phyloP scores from a whole-genome alignment of 2,888 invertebrate species.

The Meghimatium bilineatum region DNA sequence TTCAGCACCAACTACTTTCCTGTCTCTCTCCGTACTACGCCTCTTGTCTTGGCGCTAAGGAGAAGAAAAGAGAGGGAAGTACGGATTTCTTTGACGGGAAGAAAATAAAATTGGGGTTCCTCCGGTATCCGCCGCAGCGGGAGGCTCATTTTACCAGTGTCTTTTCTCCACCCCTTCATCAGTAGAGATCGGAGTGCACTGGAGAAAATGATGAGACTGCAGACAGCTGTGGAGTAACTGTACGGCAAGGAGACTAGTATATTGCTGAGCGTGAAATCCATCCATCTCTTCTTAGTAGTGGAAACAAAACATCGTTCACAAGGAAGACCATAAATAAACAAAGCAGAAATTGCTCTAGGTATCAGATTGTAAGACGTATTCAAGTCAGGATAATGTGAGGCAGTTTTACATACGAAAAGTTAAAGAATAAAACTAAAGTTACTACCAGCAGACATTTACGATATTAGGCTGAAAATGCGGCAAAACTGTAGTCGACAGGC shows the following conservation, averaged over 20 bases:
- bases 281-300: background rate
- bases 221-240: conserved; percentile 34
- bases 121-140: conserved; percentile 35
- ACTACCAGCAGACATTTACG: too few species aligned
- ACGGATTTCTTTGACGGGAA: conserved; percentile 3
- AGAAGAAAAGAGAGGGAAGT: conserved; percentile 11
- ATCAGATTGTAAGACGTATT: too few species aligned
- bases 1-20: conserved; percentile 23
- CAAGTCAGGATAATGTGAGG: too few species aligned
- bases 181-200: conserved; percentile 22
- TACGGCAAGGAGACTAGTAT: background rate
- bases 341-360: background rate
- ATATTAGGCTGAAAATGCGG: too few species aligned
- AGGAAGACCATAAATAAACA: background rate
- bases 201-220: background rate
- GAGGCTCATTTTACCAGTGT: conserved; percentile 19
- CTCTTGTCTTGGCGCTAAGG: background rate
- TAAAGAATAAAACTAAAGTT: too few species aligned
- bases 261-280: background rate
- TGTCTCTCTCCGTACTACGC: conserved; percentile 13
- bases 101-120: conserved; percentile 20
- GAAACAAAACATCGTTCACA: background rate
- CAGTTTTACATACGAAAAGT: too few species aligned
- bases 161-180: conserved; percentile 15
- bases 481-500: too few species aligned